Conservation (phyloP, 1,140 invertebrate genomes). For the Psix sp. region DNA sequence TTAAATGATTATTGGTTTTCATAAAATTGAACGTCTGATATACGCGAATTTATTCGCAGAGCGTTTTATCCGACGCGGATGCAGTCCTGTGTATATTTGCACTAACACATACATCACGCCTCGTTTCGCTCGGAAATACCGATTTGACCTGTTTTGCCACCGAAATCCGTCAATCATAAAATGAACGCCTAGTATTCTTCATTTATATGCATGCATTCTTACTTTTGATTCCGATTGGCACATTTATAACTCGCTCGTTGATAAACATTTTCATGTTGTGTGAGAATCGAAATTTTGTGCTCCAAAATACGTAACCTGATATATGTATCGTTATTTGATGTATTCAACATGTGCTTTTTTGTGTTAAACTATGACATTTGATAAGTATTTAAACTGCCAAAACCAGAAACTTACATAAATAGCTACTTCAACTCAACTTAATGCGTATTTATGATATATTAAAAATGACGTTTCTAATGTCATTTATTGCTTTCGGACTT, state of each 20-base stretch:
- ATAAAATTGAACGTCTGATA: conserved; percentile 6
- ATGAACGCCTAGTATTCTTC: conserved; percentile 24
- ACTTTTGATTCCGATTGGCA: conserved; percentile 6
- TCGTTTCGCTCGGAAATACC: conserved; percentile 52
- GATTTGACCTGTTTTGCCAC: conserved; percentile 59
- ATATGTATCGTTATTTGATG: no score
- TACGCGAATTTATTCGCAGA: conserved; percentile 4
- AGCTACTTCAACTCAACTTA: no score
- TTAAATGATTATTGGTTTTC: neutral
- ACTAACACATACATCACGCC: conserved; percentile 8
- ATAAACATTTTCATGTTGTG: no score
- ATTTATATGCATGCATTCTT: conserved; percentile 25
- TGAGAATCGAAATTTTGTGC: no score
- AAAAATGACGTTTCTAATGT: no score
- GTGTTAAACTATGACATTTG: no score
- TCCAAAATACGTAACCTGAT: no score
- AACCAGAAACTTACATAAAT: no score
- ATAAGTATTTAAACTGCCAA: no score
- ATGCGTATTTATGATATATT: no score
- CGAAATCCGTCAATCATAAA: conserved; percentile 48
- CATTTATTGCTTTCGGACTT: no score
- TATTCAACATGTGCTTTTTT: no score
- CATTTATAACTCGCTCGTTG: conserved; percentile 10
- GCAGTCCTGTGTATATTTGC: conserved; percentile 6
- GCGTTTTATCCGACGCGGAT: neutral